Evolutionary conservation across 64 coral and sea anemone genomes (phyloP).

Genomic region (Astreopora myriophthalma): DNA sequence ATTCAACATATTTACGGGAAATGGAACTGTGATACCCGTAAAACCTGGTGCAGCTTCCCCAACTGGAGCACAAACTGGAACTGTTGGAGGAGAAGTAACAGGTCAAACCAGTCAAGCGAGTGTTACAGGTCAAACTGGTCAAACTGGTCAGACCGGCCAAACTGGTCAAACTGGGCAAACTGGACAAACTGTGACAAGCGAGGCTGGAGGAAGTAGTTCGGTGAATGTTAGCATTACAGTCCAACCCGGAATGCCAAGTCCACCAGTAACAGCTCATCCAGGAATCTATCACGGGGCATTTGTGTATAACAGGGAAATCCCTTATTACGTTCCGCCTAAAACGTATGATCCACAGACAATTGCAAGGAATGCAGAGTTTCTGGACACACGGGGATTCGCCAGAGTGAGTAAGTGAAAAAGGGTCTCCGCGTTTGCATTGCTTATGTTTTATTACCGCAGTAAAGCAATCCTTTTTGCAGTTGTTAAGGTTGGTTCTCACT

Average conservation of each 20-base stretch:
- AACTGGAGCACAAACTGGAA: background rate
- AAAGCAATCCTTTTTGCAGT: too few species aligned
- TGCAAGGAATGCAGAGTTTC: background rate
- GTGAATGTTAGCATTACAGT: background rate
- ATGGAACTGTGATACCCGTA: conserved; percentile 27
- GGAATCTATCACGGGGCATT: conserved; percentile 15
- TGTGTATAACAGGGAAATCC: background rate
- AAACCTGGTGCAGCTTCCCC: background rate
- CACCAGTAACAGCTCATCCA: background rate
- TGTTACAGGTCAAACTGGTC: background rate
- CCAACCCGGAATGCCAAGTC: background rate
- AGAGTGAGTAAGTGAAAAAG: conserved; percentile 28
- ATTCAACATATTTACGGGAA: conserved; percentile 25
- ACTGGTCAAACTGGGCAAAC: background rate
- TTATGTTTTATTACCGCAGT: background rate
- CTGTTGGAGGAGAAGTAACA: background rate
- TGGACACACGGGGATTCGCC: background rate
- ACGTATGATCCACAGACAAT: background rate
- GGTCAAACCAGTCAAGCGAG: background rate
- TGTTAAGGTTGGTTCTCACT: too few species aligned
- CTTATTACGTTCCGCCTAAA: conserved; percentile 4
- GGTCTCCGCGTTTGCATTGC: background rate
- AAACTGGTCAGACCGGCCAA: too few species aligned
- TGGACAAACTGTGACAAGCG: background rate
- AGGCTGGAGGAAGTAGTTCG: background rate